Evolutionary conservation across 2,888 invertebrate genomes (phyloP).

Genomic region (Aporophyla lueneburgensis): DNA sequence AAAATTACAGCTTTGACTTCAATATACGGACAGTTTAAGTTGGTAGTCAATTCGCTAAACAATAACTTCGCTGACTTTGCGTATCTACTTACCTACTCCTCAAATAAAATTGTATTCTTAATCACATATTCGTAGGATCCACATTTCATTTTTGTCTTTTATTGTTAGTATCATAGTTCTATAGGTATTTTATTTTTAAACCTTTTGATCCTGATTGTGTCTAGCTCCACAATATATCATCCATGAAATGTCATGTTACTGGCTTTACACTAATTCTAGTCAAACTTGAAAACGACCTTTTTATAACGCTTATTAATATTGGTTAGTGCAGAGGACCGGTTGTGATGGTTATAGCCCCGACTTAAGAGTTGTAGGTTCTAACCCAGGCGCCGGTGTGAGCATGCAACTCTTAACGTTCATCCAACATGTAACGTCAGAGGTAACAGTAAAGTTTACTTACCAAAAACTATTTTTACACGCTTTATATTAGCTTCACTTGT

Average conservation of each 20-base stretch:
- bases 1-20: no score
- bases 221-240: neutral
- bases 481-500: no score
- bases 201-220: conserved; percentile 34
- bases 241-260: neutral
- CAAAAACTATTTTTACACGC: no score
- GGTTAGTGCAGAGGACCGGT: no score
- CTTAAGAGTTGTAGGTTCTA: no score
- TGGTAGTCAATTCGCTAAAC: neutral
- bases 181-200: conserved; percentile 9
- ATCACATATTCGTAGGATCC: conserved; percentile 17
- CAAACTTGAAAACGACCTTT: neutral
- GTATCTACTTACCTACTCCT: neutral
- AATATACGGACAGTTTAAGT: no score
- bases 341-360: no score
- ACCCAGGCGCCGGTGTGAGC: no score
- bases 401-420: no score
- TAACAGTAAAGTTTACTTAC: no score
- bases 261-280: neutral
- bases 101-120: conserved; percentile 26
- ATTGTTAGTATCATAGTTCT: conserved; percentile 26
- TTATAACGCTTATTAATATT: no score
- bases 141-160: conserved; percentile 33
- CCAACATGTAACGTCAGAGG: no score
- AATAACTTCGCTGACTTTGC: neutral